phyloP scores from a whole-genome alignment of 1,140 invertebrate species.

The Pseudachorutes palmiensis region DNA sequence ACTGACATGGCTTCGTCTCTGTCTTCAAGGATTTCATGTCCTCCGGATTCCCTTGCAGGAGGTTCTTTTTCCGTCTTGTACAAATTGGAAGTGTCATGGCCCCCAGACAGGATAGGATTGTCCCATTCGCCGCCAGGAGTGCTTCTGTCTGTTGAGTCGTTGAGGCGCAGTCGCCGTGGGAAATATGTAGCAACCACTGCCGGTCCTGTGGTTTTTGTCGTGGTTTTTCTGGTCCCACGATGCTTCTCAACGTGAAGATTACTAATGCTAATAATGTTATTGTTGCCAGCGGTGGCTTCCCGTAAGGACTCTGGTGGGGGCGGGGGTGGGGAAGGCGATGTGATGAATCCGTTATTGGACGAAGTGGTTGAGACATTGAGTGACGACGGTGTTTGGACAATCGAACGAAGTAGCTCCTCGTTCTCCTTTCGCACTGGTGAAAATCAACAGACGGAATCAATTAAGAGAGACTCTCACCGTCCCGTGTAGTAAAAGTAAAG shows the following conservation, averaged over 20 bases:
- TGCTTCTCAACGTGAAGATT: neutral
- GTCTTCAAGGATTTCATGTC: too few relatives aligned
- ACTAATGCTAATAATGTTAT: neutral
- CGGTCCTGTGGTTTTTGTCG: neutral
- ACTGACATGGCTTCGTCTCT: too few relatives aligned
- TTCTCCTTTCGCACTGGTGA: slow-evolving; percentile 34
- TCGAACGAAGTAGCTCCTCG: slow-evolving; percentile 19
- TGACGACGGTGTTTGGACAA: slow-evolving; percentile 12
- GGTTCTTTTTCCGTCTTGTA: too few relatives aligned
- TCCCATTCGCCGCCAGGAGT: too few relatives aligned
- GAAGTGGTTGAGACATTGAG: slow-evolving; percentile 12
- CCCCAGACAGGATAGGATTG: too few relatives aligned
- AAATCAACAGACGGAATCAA: slow-evolving; percentile 12
- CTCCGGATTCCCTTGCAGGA: too few relatives aligned
- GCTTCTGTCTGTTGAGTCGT: too few relatives aligned
- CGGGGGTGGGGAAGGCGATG: neutral
- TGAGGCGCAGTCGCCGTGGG: too few relatives aligned
- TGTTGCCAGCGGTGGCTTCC: neutral
- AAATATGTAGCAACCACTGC: neutral
- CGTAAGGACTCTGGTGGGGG: neutral
- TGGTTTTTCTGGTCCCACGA: neutral
- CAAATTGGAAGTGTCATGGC: too few relatives aligned
- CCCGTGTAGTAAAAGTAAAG: neutral
- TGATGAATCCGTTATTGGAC: neutral
- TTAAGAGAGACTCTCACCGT: neutral